Evolutionary conservation across 2,888 invertebrate genomes (phyloP), one percentile per base, ranked within the genome.

Genomic region (Cataglyphis livida): DNA sequence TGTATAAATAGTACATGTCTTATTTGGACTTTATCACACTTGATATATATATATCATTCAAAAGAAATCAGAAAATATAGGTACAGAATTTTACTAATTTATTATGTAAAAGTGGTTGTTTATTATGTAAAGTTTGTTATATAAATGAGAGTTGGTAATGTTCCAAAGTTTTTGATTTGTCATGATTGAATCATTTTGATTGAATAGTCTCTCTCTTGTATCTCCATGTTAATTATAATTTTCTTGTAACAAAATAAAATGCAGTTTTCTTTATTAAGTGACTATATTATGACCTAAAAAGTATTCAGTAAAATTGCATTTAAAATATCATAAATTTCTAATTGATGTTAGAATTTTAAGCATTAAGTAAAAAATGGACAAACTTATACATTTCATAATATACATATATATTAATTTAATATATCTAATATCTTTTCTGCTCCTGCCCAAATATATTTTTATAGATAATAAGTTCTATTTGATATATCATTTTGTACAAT

Each of bases 351-450:
- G 75, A 41, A 62, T 79, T 41, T 87, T 87, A 76, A 85, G 21
- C 48, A 85, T 44, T 54, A 76, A 74, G 32, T 32, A 61, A 66
- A 73, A 78, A 44, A 79, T 64, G 62, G 59, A 75, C 79, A 75
- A 68, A 59, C 61, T 76, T 88, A 73, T 81, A 79, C 71, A 88
- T 70, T 87, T 76, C 35, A 41, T 64, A 73, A 68, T 73, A 79
- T 51, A 78, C 5, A 59, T 12, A 61, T 28, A 73, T 51, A 66
- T 71, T 57, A 79, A 74, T 71, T 57, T 65, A 64, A 70, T 54
- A 35, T 73, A 86, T 44, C 64, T 41, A 66, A 79, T 32, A 15
- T 70, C 38, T 61, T 82, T 73, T 54, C 9, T 44, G 70, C n/a
- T 44, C 41, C 48, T 65, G 48, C n/a, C 12, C 81, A 28, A 66